Evolutionary conservation across 2,888 invertebrate species (phyloP), one percentile per base, ranked within the genome.

Genomic region (Macrophya alboannulata): DNA sequence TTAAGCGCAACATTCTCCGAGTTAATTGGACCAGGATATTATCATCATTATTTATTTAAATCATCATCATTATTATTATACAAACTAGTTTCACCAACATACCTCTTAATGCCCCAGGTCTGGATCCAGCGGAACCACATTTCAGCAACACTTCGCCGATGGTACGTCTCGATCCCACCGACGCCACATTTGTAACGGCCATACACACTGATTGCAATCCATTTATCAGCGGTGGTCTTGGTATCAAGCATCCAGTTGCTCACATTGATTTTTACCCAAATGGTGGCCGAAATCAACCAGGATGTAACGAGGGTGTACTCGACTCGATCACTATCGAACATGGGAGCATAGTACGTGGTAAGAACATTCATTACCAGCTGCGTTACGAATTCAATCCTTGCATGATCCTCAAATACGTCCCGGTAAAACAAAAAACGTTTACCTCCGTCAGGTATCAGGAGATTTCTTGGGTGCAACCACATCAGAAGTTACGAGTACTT

Each of bases 251-350:
- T 90, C 95, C 97, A 0, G 96, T 97, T 74, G 98, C 98, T 0
- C 98, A 98, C 92, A 96, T 98, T 4, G 99, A 99, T 93, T 98
- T 98, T 94, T 99, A 96, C 92, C 98, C 98, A 0, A 99, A 99
- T 91, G 98, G 98, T 0, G 98, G 98, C 0, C 95, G 96, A 8
- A 95, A 96, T 86, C 98, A 97, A 91, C 97, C 97, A 0, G 97
- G 97, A 2, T 95, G 95, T 89, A 94, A 94, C 85, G 94, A 94
- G 83, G 95, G 95, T 51, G 94, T 97, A 17, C 94, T 95, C 81
- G 95, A 96, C 87, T 96, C 96, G 76, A 95, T 97, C 88, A 95
- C 95, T 85, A 94, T 95, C 84, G 95, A 96, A 89, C 95, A 95
- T 59, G 96, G 95, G 71, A 96, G 96, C 71, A 94, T 97, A 84